Conservation (phyloP, 2,113 vertebrate species). For the Anarhynchus alexandrinus region DNA sequence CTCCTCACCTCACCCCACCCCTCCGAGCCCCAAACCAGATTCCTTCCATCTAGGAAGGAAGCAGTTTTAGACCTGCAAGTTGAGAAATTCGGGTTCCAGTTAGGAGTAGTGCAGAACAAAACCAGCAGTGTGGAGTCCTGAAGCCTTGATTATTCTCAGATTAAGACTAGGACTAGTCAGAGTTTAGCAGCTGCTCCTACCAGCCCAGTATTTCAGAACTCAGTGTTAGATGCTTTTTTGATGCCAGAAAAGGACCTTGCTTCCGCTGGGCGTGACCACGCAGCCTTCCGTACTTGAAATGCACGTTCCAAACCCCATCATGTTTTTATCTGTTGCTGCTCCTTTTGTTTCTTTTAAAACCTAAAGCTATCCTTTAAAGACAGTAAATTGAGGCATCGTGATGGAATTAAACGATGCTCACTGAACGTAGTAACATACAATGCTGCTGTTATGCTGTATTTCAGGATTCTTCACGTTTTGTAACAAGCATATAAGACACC, state of each 20-base stretch:
- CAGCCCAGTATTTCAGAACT: neutral
- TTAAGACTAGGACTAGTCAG: neutral
- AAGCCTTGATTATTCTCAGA: neutral
- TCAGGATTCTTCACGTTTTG: neutral
- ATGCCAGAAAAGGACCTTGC: neutral
- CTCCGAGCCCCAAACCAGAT: fast-evolving
- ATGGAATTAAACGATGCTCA: neutral
- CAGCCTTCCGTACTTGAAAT: neutral
- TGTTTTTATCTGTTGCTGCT: neutral
- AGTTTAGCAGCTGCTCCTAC: neutral
- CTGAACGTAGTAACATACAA: neutral
- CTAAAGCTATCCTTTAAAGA: neutral
- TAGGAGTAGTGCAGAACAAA: neutral
- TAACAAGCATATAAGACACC: neutral
- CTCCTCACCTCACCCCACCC: neutral
- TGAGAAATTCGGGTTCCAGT: neutral
- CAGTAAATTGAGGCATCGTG: neutral
- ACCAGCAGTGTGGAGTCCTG: neutral
- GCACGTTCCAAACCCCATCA: neutral
- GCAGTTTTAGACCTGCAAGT: neutral
- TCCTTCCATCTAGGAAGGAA: neutral
- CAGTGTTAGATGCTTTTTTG: neutral
- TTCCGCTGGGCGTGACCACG: neutral
- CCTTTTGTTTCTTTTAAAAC: neutral
- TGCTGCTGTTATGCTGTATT: no score